Base-by-base conservation (phyloP, 2,888 invertebrate genomes). In the Endotricha flammealis region DNA sequence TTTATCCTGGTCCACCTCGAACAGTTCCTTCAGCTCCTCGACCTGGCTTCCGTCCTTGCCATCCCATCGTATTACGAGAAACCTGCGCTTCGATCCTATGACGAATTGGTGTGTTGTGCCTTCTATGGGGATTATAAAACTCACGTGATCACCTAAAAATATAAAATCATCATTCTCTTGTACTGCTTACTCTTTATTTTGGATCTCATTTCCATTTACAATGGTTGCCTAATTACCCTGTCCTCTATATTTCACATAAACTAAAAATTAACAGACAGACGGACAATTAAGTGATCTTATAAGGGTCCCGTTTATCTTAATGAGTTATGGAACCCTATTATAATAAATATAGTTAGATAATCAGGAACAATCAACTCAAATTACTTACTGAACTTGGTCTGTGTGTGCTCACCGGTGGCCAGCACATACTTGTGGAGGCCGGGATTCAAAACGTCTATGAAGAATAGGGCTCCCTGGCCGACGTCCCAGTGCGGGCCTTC, bases 401-500 rank as follows among this genome's bases (percentile, higher is more conserved):
- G 89, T 39, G 82, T 88, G 54, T 85, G 86, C 4, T 61, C 63
- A 1, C 80, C 76, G 1, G 85, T 87, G 1, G 75, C 57, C 0
- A 87, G 89, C 31, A 78, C 74, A 47, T 89, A 90, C 53, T 87
- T 88, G 48, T 89, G 77, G 10, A 91, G 81, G 23, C 81, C 67
- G 29, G 75, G 64, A 9, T 79, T 79, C 1, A 61, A 56, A 36
- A 92, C 89, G 64, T 91, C 90, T 37, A 92, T 91, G 57, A 86
- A 91, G 71, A 86, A 92, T 12, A 93, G 76, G 14, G 87, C 86
- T 64, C 91, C 89, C 30, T 83, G 78, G 12, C 66, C 64, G 8
- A 77, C 81, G 59, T 92, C 91, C 92, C 93, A 93, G 59, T 92
- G 92, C 0, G 92, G 93, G 1, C 92, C 91, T 70, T 93, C 92